These are phyloP conservation scores for Sigmodon hispidus DNA, from an alignment of 2,113 vertebrate species.

Conservation along the genomic window DNA sequence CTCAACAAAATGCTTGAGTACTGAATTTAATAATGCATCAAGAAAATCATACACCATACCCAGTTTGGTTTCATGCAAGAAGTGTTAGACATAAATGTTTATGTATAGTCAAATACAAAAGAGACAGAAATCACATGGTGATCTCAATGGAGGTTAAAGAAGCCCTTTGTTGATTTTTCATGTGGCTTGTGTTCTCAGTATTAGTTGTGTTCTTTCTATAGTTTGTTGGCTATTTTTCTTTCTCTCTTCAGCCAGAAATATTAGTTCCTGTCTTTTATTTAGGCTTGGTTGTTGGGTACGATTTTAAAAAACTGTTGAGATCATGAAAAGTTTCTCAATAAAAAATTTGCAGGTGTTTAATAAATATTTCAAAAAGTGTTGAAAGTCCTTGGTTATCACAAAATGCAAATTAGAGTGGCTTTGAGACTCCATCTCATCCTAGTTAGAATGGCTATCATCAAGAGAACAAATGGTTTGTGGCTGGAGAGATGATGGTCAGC, in stretches of 20 bases:
- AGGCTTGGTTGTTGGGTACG: too few relatives aligned
- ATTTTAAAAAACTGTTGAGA: too few relatives aligned
- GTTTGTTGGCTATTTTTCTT: too few relatives aligned
- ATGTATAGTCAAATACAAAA: neutral
- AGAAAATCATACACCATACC: neutral
- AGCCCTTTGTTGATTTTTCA: too few relatives aligned
- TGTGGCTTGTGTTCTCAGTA: too few relatives aligned
- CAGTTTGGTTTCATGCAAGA: too few relatives aligned
- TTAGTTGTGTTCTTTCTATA: too few relatives aligned
- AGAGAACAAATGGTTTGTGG: neutral
- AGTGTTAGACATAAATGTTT: neutral
- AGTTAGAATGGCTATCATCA: neutral
- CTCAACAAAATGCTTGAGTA: neutral
- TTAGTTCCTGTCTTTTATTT: too few relatives aligned
- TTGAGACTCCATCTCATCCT: neutral
- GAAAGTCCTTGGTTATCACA: neutral
- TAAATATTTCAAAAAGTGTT: neutral
- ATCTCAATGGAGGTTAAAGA: neutral
- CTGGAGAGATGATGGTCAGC: neutral
- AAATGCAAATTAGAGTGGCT: too few relatives aligned
- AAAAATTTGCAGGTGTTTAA: neutral
- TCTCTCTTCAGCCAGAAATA: too few relatives aligned
- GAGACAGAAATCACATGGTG: neutral
- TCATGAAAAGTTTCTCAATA: too few relatives aligned
- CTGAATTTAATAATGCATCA: neutral